Conservation (phyloP, 2,888 invertebrate genomes). For the Notodromas monacha region DNA sequence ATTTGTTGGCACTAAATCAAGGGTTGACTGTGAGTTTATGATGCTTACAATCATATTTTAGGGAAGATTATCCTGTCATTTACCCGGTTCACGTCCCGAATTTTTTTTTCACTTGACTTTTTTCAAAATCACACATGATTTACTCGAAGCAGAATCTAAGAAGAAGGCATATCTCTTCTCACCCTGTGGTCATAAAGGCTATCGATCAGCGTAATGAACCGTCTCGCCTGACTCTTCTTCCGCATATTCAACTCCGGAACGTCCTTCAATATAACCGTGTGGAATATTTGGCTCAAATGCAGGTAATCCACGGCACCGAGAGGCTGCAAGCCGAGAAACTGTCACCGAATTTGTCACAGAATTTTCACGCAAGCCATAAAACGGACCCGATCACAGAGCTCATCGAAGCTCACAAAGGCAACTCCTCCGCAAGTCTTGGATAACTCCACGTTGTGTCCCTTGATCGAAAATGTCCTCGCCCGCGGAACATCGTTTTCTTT, state of each 20-base stretch:
- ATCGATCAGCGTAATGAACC: slow-evolving; percentile 88
- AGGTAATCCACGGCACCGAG: slow-evolving; percentile 82
- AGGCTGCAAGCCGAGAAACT: slow-evolving; percentile 24
- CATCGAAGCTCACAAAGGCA: slow-evolving; percentile 52
- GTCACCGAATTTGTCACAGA: neutral
- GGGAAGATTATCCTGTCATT: too few species aligned
- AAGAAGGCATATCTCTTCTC: too few species aligned
- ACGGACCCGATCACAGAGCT: slow-evolving; percentile 53
- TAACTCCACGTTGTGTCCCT: slow-evolving; percentile 60
- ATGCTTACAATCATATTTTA: too few species aligned
- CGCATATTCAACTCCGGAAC: slow-evolving; percentile 47
- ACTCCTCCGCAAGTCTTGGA: slow-evolving; percentile 67
- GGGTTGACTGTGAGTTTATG: too few species aligned
- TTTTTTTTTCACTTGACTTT: too few species aligned
- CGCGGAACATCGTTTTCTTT: slow-evolving; percentile 65
- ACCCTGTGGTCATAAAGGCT: slow-evolving; percentile 79
- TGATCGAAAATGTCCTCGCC: slow-evolving; percentile 48
- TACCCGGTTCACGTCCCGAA: too few species aligned
- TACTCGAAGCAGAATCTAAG: too few species aligned
- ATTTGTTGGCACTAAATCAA: too few species aligned
- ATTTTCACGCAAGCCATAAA: neutral
- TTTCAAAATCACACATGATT: too few species aligned
- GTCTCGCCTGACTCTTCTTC: slow-evolving; percentile 49
- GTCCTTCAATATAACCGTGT: slow-evolving; percentile 66
- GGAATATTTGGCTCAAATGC: slow-evolving; percentile 64